Evolutionary conservation across 2,888 invertebrate species (phyloP).

Genomic region (Ophion slaviceki): DNA sequence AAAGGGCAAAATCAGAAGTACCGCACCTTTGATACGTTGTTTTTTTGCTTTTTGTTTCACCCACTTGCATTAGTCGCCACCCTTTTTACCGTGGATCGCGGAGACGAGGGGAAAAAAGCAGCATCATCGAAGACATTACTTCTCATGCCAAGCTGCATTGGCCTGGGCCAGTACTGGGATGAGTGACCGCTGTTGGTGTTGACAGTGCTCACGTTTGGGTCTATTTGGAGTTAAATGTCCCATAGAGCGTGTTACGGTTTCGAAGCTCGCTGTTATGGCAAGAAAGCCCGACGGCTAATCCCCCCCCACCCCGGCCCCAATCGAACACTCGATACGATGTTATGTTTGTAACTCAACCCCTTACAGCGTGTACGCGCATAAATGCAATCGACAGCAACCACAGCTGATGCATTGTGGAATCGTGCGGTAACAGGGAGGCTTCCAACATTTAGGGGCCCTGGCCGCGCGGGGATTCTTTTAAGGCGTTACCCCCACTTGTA

Average conservation of each 20-base stretch:
- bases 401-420: constrained; percentile 54
- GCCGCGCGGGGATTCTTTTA: constrained; percentile 8
- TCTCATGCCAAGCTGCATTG: neutral
- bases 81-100: neutral
- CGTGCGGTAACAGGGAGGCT: constrained; percentile 22
- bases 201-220: neutral
- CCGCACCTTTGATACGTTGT: constrained; percentile 17
- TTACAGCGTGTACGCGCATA: constrained; percentile 9
- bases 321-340: constrained; percentile 25
- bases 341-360: constrained; percentile 32
- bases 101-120: neutral
- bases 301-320: neutral
- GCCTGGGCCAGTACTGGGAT: neutral
- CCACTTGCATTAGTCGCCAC: neutral
- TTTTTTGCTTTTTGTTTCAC: neutral
- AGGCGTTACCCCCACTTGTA: no score
- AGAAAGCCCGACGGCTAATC: constrained; percentile 23
- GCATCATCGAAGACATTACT: neutral
- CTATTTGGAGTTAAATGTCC: neutral
- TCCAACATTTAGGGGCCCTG: constrained; percentile 51
- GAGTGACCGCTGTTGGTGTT: neutral
- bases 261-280: constrained; percentile 17
- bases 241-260: neutral
- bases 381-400: constrained; percentile 22
- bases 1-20: constrained; percentile 33